Percentiles rank a stretch among this genome's conserved stretches.
Conservation (phyloP, 2,888 invertebrate genomes). For the Linyphia triangularis region DNA sequence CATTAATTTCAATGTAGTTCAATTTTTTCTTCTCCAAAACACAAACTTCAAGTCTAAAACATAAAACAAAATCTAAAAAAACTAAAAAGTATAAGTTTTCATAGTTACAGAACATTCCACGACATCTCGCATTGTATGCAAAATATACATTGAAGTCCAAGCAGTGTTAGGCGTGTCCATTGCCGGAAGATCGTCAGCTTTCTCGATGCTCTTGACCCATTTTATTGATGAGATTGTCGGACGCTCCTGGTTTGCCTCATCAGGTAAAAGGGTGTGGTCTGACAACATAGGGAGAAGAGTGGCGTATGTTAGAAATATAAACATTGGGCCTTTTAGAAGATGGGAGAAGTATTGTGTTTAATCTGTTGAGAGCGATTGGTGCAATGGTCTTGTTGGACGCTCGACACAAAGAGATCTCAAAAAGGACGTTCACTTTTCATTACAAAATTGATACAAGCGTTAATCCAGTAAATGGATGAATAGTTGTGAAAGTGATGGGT, state of each 20-base stretch:
- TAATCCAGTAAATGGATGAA: neutral
- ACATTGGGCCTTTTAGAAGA: neutral
- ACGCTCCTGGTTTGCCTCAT: slow-evolving; percentile 1
- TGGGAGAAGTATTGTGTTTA: neutral
- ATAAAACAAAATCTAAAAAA: too few relatives aligned
- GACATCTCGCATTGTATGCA: slow-evolving; percentile 19
- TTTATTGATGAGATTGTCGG: slow-evolving; percentile 9
- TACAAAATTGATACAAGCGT: neutral
- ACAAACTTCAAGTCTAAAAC: too few relatives aligned
- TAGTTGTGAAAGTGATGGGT: neutral
- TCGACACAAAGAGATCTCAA: neutral
- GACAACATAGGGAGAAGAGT: neutral
- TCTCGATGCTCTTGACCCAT: slow-evolving; percentile 53
- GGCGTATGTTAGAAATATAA: neutral
- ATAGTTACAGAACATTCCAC: neutral
- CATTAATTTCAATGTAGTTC: too few relatives aligned
- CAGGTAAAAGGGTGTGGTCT: slow-evolving; percentile 33
- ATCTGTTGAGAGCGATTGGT: neutral
- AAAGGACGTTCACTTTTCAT: neutral
- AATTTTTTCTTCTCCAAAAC: too few relatives aligned
- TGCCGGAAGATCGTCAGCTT: neutral
- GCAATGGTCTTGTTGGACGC: too few relatives aligned
- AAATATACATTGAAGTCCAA: too few relatives aligned
- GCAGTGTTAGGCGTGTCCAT: slow-evolving; percentile 10
- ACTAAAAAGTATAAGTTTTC: too few relatives aligned